Conservation (phyloP, 2,113 vertebrate genomes). For the Pogonocichla stellata region DNA sequence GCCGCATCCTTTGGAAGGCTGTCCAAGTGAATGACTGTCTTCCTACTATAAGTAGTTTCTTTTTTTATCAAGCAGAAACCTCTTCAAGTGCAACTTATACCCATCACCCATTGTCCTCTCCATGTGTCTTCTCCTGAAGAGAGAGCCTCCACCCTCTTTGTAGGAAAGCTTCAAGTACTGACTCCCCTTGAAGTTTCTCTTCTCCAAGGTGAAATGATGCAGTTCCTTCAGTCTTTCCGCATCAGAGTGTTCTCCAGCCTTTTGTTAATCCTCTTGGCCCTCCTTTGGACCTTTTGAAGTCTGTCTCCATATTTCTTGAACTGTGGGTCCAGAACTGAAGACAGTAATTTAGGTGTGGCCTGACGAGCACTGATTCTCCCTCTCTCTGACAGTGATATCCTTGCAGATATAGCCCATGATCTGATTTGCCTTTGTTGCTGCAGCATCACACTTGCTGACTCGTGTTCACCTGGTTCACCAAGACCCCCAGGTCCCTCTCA, state of each 20-base stretch:
- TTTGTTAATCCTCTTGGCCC: neutral
- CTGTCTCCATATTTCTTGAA: neutral
- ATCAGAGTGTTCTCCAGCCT: neutral
- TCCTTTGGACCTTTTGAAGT: neutral
- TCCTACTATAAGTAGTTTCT: neutral
- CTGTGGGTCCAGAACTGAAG: neutral
- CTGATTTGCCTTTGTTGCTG: neutral
- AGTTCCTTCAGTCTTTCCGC: neutral
- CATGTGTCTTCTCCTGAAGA: neutral
- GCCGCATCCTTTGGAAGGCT: neutral
- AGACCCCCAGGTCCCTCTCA: neutral
- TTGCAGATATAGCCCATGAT: neutral
- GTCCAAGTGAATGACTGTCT: neutral
- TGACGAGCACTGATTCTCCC: accelerated
- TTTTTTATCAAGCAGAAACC: neutral
- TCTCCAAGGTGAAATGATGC: accelerated
- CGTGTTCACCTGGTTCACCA: accelerated
- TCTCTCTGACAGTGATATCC: neutral
- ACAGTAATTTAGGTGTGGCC: neutral
- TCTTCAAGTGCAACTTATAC: neutral
- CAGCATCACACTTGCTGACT: neutral
- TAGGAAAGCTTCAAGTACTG: neutral
- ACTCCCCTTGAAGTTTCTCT: neutral
- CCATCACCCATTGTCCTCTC: neutral
- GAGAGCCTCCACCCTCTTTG: neutral